Evolutionary conservation across 2,113 vertebrate species (phyloP), one percentile per base, ranked within the genome.

Genomic region (Merops nubicus): DNA sequence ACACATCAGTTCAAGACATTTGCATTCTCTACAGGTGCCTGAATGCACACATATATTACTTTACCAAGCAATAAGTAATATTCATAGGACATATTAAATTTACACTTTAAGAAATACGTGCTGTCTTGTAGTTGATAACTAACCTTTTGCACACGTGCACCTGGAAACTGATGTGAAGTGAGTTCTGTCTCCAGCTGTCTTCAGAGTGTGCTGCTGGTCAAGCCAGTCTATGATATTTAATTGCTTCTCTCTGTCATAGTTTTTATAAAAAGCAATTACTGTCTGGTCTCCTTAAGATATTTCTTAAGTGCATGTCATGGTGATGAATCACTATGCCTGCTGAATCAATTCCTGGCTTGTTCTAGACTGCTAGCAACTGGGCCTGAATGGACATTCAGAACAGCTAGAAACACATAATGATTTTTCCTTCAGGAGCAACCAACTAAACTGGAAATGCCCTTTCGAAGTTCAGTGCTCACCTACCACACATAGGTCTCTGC

Each of bases 61-160:
- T 97, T 87, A 94, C 62, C 95, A 89, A 91, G 57, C 85, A 96
- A 95, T 94, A 96, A 96, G 88, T 72, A 82, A 72, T 97, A 96
- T 94, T 96, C 72, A 94, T 48, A 87, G 84, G 45, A 89, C 68
- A 93, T 90, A 92, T 12, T 91, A 96, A 94, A 95, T 85, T 68
- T 67, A n/a, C 15, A 82, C 12, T 62, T 76, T 33, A 60, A 88
- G n/a, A 96, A 75, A 85, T 57, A 89, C 11, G 19, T 82, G 82
- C 48, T 57, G 0, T 47, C 74, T 67, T 73, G 78, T 54, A 51
- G 34, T 51, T 85, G 36, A 43, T 42, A 79, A 47, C 26, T 36
- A 87, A 85, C 33, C 13, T 78, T 74, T 85, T 93, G 33, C 28
- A 67, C 31, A 43, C 16, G 17, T 9, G 29, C 53, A 80, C 6